Evolutionary conservation across 2,797 vertebrate species (phyloP).

Genomic region (Graptemys geographica): DNA sequence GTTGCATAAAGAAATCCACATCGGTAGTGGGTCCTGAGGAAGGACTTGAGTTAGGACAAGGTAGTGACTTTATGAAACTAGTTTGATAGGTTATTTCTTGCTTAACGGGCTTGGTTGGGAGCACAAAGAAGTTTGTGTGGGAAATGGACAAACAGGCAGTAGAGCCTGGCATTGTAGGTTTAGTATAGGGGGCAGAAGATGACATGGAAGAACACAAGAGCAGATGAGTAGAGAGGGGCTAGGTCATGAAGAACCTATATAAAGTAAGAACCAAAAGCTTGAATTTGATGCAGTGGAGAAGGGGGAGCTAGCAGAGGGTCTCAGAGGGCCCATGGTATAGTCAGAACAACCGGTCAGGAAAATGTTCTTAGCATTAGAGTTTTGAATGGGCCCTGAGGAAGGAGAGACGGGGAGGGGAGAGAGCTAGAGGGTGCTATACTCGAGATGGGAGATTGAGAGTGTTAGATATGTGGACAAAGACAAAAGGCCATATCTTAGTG

Average conservation of each 20-base stretch:
- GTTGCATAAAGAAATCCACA: not conserved
- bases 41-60: not conserved
- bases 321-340: not conserved
- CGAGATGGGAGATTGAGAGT: not conserved
- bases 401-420: not conserved
- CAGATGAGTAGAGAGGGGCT: not conserved
- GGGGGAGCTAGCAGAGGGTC: conserved; percentile 21
- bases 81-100: not conserved
- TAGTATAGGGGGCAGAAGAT: not conserved
- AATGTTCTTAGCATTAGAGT: not conserved
- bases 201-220: not conserved
- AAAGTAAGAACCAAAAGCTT: conserved; percentile 61
- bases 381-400: not conserved
- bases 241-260: conserved; percentile 19
- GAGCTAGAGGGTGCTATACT: not conserved
- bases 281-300: conserved; percentile 2
- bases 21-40: not conserved
- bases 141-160: not conserved
- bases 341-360: not conserved
- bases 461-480: not conserved
- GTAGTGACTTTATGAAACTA: not conserved
- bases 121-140: not conserved
- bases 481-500: not conserved
- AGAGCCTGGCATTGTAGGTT: not conserved
- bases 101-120: not conserved